Conservation (phyloP, 1,140 invertebrate genomes). For the Listronotus oregonensis region DNA sequence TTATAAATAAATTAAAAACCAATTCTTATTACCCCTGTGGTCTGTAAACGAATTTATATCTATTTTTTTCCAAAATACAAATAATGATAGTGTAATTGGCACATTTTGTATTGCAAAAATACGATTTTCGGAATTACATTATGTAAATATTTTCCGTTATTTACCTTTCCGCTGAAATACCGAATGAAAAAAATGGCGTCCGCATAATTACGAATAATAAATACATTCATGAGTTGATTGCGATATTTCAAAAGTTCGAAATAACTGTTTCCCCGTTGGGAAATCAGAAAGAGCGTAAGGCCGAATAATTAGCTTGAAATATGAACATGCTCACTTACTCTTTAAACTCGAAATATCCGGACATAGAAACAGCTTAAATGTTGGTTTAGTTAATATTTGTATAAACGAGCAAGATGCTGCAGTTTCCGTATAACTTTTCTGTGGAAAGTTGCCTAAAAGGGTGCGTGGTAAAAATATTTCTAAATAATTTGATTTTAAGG, state of each 20-base stretch:
- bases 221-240: conserved; percentile 26
- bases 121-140: neutral
- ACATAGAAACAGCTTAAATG: conserved; percentile 11
- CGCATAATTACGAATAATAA: conserved; percentile 22
- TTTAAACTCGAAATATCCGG: conserved; percentile 3
- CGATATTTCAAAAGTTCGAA: conserved; percentile 31
- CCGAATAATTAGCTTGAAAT: conserved; percentile 24
- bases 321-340: conserved; percentile 13
- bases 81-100: no score
- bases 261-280: conserved; percentile 15
- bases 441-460: neutral
- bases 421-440: neutral
- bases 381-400: conserved; percentile 15
- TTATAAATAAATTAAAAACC: no score
- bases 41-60: no score
- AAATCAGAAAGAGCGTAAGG: conserved; percentile 29
- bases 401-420: conserved; percentile 4
- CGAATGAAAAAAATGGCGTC: conserved; percentile 9
- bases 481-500: no score
- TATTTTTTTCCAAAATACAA: no score
- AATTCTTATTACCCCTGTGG: no score
- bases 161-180: conserved; percentile 1
- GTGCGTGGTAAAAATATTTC: no score
- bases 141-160: conserved; percentile 3
- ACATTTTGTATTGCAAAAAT: no score